Conservation (phyloP, 2,797 vertebrate species). For the Phrynocephalus forsythii region DNA sequence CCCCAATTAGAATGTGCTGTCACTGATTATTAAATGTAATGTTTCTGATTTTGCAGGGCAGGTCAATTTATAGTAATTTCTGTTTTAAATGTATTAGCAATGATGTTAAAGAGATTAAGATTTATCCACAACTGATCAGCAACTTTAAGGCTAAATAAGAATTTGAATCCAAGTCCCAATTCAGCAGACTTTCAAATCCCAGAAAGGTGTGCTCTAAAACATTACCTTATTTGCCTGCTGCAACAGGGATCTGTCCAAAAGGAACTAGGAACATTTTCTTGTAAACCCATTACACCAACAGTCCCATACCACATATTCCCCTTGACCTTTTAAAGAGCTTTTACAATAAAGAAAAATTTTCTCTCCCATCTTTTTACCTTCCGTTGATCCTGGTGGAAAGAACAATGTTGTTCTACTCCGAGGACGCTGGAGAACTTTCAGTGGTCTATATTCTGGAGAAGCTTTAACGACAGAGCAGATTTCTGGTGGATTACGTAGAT, state of each 20-base stretch:
- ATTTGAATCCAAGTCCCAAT: neutral
- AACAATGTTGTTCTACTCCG: constrained; percentile 10
- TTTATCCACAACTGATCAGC: neutral
- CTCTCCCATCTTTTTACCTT: constrained; percentile 65
- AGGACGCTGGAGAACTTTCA: constrained; percentile 17
- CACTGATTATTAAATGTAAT: neutral
- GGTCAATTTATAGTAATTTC: neutral
- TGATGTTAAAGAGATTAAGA: neutral
- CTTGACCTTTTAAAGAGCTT: neutral
- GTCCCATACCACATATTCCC: neutral
- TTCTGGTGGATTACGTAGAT: constrained; percentile 51
- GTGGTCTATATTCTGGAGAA: constrained; percentile 64
- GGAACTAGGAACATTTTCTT: neutral
- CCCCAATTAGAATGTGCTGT: neutral
- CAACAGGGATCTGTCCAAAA: neutral
- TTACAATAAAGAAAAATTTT: neutral
- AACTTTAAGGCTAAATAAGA: neutral
- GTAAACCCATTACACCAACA: too few species aligned
- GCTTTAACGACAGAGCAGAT: constrained; percentile 76
- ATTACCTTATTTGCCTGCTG: too few species aligned
- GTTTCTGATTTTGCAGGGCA: neutral
- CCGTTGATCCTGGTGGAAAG: constrained; percentile 61
- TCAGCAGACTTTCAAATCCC: neutral
- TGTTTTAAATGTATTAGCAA: neutral
- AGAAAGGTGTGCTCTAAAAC: neutral